Conservation (phyloP, 2,113 vertebrate genomes). For the Myxocyprinus asiaticus region DNA sequence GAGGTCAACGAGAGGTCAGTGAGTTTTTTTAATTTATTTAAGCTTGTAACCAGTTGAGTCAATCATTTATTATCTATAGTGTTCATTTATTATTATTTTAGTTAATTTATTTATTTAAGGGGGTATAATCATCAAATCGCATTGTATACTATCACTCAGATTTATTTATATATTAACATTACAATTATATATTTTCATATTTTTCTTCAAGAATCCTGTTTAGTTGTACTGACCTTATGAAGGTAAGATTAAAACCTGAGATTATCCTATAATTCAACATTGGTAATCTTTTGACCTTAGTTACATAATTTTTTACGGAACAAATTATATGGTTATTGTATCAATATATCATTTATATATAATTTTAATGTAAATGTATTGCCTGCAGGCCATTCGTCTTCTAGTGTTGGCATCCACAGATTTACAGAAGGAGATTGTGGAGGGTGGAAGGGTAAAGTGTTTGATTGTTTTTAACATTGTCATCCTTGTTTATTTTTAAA, state of each 20-base stretch:
- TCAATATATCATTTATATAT: too few species aligned
- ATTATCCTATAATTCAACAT: too few species aligned
- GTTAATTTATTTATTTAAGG: too few species aligned
- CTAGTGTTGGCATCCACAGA: conserved; percentile 88
- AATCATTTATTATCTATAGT: too few species aligned
- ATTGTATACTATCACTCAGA: neutral
- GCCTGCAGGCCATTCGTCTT: conserved; percentile 86
- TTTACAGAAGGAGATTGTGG: conserved; percentile 95
- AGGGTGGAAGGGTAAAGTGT: conserved; percentile 86
- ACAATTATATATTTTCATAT: neutral
- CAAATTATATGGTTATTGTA: too few species aligned
- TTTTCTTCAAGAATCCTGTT: conserved; percentile 83
- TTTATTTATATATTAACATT: conserved; percentile 28
- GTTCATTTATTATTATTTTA: too few species aligned
- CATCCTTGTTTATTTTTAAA: too few species aligned
- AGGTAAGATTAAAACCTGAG: conserved; percentile 75
- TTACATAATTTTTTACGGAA: too few species aligned
- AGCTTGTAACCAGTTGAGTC: neutral
- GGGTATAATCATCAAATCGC: too few species aligned
- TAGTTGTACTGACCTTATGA: conserved; percentile 96
- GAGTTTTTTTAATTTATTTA: neutral
- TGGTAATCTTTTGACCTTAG: too few species aligned
- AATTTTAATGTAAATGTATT: neutral
- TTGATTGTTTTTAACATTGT: neutral
- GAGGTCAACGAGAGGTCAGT: conserved; percentile 96